These are phyloP conservation scores for Oppia nitens DNA, from an alignment of 1,140 invertebrate genomes.

Conservation along the genomic window DNA sequence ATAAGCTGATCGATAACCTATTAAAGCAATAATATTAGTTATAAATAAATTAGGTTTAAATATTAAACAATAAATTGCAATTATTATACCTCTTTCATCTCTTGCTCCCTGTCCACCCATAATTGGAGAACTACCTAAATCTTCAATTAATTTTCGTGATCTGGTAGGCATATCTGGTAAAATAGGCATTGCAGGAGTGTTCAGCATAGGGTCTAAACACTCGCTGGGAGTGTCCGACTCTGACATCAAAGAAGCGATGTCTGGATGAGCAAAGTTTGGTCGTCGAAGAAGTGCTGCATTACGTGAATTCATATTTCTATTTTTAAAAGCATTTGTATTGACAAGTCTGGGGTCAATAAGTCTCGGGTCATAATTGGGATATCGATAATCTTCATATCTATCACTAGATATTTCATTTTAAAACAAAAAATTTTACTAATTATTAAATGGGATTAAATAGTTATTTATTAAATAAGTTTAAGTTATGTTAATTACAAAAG, in stretches of 20 bases:
- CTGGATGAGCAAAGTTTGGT: background rate
- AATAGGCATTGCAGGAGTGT: conserved; percentile 42
- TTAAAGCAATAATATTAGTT: background rate
- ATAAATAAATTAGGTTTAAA: too few species aligned
- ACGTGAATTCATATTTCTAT: background rate
- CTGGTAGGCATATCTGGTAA: conserved; percentile 42
- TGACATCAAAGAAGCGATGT: background rate
- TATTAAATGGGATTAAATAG: too few species aligned
- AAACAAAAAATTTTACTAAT: too few species aligned
- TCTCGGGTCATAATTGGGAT: too few species aligned
- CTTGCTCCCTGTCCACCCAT: background rate
- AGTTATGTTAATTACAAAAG: too few species aligned
- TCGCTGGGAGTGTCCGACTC: background rate
- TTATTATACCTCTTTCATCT: background rate
- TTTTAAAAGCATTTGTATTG: too few species aligned
- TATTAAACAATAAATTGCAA: too few species aligned
- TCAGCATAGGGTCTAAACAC: conserved; percentile 17
- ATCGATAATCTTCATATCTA: too few species aligned
- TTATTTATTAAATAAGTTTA: too few species aligned
- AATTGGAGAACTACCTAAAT: conserved; percentile 39
- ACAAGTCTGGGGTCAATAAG: too few species aligned
- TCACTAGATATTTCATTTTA: too few species aligned
- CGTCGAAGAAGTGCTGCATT: background rate
- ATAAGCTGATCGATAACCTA: background rate
- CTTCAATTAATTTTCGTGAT: conserved; percentile 40